These are phyloP conservation scores for Bufotes viridis DNA, from an alignment of 2,797 vertebrate species.

Conservation along the genomic window DNA sequence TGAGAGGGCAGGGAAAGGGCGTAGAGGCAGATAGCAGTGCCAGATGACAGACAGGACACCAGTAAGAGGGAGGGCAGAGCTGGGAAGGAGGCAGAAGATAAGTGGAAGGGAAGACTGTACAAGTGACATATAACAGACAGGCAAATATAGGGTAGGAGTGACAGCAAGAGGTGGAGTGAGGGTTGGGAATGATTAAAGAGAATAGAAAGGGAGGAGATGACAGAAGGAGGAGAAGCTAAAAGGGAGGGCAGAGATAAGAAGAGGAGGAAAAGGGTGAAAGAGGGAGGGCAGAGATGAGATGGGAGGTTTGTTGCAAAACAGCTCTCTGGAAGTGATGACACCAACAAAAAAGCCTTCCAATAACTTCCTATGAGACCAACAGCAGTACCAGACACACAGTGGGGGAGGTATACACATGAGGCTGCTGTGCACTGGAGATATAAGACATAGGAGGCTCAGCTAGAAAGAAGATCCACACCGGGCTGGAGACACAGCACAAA, in stretches of 20 bases:
- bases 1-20: conserved; percentile 35
- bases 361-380: conserved; percentile 58
- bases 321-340: conserved; percentile 61
- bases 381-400: conserved; percentile 22
- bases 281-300: conserved; percentile 54
- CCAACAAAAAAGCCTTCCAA: conserved; percentile 59
- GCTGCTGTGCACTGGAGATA: not conserved
- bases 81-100: conserved; percentile 6
- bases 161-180: conserved; percentile 15
- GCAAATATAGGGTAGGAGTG: conserved; percentile 16
- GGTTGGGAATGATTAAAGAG: not conserved
- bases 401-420: conserved; percentile 5
- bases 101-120: not conserved
- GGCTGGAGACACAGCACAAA: not conserved
- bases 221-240: conserved; percentile 19
- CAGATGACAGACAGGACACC: not conserved
- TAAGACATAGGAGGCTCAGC: not conserved
- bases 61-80: not conserved
- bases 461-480: too few relatives aligned
- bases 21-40: not conserved
- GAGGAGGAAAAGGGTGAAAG: conserved; percentile 14
- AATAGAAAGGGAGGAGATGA: conserved; percentile 3
- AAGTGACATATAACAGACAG: conserved; percentile 10
- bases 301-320: conserved; percentile 60
- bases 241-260: conserved; percentile 39